phyloP scores from a whole-genome alignment of 2,113 vertebrate species.

The Lasiurus borealis region DNA sequence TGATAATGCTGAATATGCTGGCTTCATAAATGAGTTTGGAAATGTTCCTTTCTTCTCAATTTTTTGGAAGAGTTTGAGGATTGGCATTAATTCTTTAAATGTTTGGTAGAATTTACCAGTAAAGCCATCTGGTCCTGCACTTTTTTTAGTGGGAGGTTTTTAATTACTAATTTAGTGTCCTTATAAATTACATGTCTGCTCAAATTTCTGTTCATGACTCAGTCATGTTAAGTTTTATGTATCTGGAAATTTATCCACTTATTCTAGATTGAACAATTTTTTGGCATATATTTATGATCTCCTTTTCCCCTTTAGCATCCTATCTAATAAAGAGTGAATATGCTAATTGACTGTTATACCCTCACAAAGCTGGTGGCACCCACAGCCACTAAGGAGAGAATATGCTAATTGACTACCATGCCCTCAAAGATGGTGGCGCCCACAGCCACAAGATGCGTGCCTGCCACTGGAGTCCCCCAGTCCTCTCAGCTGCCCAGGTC shows the following conservation, averaged over 20 bases:
- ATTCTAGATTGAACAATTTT: background rate
- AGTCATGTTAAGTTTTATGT: background rate
- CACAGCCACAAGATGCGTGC: too few relatives aligned
- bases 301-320: background rate
- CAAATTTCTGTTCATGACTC: background rate
- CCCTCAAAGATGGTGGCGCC: too few relatives aligned
- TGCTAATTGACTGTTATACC: too few relatives aligned
- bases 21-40: background rate
- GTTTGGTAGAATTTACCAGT: too few relatives aligned
- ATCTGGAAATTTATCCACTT: constrained; percentile 12
- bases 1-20: background rate
- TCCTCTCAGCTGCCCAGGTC: too few relatives aligned
- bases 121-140: background rate
- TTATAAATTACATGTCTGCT: background rate
- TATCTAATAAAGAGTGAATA: too few relatives aligned
- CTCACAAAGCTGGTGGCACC: too few relatives aligned
- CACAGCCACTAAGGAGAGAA: too few relatives aligned
- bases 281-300: background rate
- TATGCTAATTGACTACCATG: too few relatives aligned
- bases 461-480: too few relatives aligned
- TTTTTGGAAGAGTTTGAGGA: background rate
- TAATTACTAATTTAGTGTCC: background rate
- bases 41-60: background rate
- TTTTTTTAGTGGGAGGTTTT: background rate
- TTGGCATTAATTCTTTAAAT: background rate